Conservation (phyloP, 2,797 vertebrate species). For the Huso huso region DNA sequence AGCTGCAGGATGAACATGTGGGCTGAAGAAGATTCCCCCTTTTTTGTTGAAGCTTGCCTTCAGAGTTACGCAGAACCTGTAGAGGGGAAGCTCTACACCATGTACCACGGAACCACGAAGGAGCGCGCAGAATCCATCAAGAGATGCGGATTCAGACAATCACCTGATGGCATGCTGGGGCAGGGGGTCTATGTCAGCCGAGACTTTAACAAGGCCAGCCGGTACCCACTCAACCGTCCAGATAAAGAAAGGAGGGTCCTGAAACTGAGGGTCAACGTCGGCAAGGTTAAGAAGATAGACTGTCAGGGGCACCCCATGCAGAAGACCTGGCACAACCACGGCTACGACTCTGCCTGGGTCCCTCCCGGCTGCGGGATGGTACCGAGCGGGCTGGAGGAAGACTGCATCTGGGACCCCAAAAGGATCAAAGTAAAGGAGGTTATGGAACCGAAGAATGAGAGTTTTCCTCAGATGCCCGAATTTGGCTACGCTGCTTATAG, state of each 20-base stretch:
- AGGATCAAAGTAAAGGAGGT: rapidly evolving
- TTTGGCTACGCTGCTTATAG: no score
- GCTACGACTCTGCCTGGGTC: conserved; percentile 50
- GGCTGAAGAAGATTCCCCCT: conserved; percentile 31
- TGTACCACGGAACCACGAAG: conserved; percentile 50
- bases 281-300: conserved; percentile 42
- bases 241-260: conserved; percentile 30
- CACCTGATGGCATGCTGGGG: conserved; percentile 38
- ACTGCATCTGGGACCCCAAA: conserved; percentile 48
- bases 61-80: neutral
- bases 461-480: no score
- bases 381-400: conserved; percentile 33
- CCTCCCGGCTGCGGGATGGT: conserved; percentile 37
- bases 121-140: conserved; percentile 4
- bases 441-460: neutral
- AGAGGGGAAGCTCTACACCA: conserved; percentile 21
- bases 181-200: conserved; percentile 51
- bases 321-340: conserved; percentile 31
- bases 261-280: conserved; percentile 35
- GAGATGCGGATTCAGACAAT: conserved; percentile 16
- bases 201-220: conserved; percentile 46
- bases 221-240: conserved; percentile 24
- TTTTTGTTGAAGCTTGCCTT: neutral
- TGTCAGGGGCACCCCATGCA: conserved; percentile 16
- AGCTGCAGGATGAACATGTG: conserved; percentile 8